phyloP scores from a whole-genome alignment of 2,888 invertebrate genomes.

The Pardosa pseudoannulata region DNA sequence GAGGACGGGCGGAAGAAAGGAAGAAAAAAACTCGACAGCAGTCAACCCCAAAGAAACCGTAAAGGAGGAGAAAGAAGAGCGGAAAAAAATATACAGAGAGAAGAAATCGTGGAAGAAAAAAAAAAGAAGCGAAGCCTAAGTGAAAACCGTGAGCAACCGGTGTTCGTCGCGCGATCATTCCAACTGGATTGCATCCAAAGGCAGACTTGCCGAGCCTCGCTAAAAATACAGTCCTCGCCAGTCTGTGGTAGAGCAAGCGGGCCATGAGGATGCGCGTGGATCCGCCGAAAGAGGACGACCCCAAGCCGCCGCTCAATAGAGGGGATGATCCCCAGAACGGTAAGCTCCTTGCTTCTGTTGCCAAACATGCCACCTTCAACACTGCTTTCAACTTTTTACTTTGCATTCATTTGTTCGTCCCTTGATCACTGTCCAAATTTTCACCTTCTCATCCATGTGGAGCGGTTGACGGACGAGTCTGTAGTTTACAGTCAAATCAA shows the following conservation, averaged over 20 bases:
- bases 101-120: no score
- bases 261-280: slow-evolving; percentile 51
- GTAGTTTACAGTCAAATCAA: no score
- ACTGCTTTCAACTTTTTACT: no score
- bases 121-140: background rate
- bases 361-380: background rate
- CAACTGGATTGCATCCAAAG: slow-evolving; percentile 28
- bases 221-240: slow-evolving; percentile 61
- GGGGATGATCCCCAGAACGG: slow-evolving; percentile 71
- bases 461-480: no score
- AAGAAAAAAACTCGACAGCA: background rate
- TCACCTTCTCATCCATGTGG: no score
- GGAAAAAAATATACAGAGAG: no score
- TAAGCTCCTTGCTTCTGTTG: slow-evolving; percentile 40
- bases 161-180: slow-evolving; percentile 12
- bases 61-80: no score
- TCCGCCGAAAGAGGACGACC: slow-evolving; percentile 32
- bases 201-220: slow-evolving; percentile 12
- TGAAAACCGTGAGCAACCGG: slow-evolving; percentile 6
- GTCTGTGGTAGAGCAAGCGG: slow-evolving; percentile 22
- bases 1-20: background rate
- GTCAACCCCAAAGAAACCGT: background rate
- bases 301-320: slow-evolving; percentile 30
- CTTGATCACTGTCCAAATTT: no score
- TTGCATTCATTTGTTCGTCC: no score